Percentiles rank a stretch among this genome's conserved stretches.
These are phyloP conservation scores for Aplidium turbinatum DNA, from an alignment of 23 tunicate species.

Conservation along the genomic window DNA sequence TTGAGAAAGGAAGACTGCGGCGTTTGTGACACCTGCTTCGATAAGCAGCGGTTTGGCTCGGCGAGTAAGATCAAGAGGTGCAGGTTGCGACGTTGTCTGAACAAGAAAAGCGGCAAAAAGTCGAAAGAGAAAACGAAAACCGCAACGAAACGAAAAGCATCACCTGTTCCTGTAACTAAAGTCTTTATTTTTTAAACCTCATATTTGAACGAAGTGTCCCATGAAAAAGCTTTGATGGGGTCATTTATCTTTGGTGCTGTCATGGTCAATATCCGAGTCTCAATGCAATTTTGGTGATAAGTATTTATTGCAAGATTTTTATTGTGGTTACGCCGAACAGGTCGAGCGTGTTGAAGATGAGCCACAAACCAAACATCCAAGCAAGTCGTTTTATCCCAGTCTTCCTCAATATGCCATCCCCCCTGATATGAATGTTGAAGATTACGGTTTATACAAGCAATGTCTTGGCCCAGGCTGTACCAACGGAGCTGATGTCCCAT, in stretches of 20 bases:
- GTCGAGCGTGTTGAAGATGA: background rate
- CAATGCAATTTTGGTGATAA: too few relatives aligned
- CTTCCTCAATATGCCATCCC: background rate
- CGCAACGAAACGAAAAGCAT: slow-evolving; percentile 13
- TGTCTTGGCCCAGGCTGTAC: slow-evolving; percentile 78
- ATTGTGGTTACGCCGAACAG: too few relatives aligned
- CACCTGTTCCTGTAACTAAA: too few relatives aligned
- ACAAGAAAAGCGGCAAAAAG: slow-evolving; percentile 28
- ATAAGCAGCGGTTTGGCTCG: slow-evolving; percentile 28
- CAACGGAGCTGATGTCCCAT: slow-evolving; percentile 49
- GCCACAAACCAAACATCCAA: background rate
- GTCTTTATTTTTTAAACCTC: too few relatives aligned
- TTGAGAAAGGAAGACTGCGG: slow-evolving; percentile 57
- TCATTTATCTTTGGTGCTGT: too few relatives aligned
- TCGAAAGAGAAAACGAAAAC: slow-evolving; percentile 31
- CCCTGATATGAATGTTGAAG: background rate
- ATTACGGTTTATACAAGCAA: slow-evolving; percentile 33
- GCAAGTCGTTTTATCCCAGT: background rate
- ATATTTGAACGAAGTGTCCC: too few relatives aligned
- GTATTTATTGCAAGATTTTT: too few relatives aligned
- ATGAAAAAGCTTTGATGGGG: too few relatives aligned
- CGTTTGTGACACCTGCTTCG: slow-evolving; percentile 51
- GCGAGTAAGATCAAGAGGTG: slow-evolving; percentile 35
- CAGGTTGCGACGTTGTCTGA: slow-evolving; percentile 48
- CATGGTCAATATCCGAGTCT: too few relatives aligned